Percentiles rank a stretch among this genome's conserved stretches.
Conservation (phyloP, 2,113 vertebrate genomes). For the Sminthopsis crassicaudata region DNA sequence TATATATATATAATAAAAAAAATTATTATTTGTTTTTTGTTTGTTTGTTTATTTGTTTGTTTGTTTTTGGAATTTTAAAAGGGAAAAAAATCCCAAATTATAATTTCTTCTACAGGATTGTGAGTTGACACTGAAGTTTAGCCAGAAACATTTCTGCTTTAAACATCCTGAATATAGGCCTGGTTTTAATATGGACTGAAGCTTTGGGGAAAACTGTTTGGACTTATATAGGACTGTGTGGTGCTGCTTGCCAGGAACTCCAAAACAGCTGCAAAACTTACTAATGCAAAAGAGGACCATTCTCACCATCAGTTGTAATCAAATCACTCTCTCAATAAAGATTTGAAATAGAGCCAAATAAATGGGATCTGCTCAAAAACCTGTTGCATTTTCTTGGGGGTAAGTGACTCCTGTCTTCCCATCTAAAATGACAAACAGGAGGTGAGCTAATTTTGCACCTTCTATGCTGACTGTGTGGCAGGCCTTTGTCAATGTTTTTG, state of each 20-base stretch:
- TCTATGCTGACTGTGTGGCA: conserved; percentile 21
- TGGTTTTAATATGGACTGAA: conserved; percentile 80
- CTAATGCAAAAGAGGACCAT: conserved; percentile 70
- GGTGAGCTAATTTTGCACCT: not conserved
- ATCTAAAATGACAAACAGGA: not conserved
- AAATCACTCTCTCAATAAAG: conserved; percentile 43
- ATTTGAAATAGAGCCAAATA: conserved; percentile 52
- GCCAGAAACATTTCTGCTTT: conserved; percentile 73
- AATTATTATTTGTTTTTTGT: too few species aligned
- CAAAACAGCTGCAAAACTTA: conserved; percentile 79
- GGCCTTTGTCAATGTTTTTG: conserved; percentile 26
- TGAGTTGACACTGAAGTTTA: conserved; percentile 68
- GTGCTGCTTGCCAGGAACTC: conserved; percentile 71
- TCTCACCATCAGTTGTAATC: conserved; percentile 54
- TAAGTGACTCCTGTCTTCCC: conserved; percentile 33
- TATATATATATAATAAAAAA: too few species aligned
- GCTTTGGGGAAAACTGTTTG: conserved; percentile 72
- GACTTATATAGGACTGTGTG: conserved; percentile 59
- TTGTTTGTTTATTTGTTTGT: too few species aligned
- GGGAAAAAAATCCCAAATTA: conserved; percentile 54
- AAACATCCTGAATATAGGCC: conserved; percentile 66
- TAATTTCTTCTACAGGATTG: conserved; percentile 73
- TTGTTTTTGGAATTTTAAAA: not conserved
- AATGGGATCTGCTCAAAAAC: conserved; percentile 31
- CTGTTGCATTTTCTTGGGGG: not conserved